Conservation (phyloP, 1,140 invertebrate species). For the Lerema accius region DNA sequence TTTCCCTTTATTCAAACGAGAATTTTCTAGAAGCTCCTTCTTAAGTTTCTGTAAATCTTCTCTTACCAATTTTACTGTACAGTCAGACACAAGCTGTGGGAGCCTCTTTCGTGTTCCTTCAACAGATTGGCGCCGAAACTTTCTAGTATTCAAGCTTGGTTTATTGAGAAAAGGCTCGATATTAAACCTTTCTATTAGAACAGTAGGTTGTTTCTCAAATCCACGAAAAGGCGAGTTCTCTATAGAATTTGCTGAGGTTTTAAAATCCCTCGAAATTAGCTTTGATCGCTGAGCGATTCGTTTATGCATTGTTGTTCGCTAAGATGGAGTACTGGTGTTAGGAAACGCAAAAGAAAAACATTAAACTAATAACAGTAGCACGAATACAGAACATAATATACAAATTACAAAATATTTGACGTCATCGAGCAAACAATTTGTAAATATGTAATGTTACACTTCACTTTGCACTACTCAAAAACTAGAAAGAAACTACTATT, state of each 20-base stretch:
- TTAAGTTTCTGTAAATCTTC: constrained; percentile 52
- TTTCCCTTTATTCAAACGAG: constrained; percentile 16
- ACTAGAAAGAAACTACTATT: too few relatives aligned
- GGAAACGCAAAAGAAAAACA: too few relatives aligned
- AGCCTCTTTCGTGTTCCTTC: not conserved
- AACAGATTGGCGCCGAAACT: not conserved
- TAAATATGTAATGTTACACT: too few relatives aligned
- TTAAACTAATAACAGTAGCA: too few relatives aligned
- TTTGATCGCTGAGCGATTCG: too few relatives aligned
- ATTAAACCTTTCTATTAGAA: constrained; percentile 51
- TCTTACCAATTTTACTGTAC: constrained; percentile 47
- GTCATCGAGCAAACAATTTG: too few relatives aligned
- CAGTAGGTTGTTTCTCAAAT: constrained; percentile 55
- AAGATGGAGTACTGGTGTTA: too few relatives aligned
- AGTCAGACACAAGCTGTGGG: constrained; percentile 34
- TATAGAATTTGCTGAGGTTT: not conserved
- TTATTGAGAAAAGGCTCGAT: constrained; percentile 53
- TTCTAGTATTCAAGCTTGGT: constrained; percentile 6
- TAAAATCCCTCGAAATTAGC: not conserved
- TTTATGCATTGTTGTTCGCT: not conserved
- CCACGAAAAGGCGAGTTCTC: constrained; percentile 16
- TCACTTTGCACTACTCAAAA: too few relatives aligned
- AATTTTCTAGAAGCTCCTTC: constrained; percentile 31
- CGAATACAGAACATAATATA: too few relatives aligned
- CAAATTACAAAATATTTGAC: too few relatives aligned